These are phyloP conservation scores for Eulemur rubriventer DNA, from an alignment of 2,797 vertebrate species.

Conservation along the genomic window DNA sequence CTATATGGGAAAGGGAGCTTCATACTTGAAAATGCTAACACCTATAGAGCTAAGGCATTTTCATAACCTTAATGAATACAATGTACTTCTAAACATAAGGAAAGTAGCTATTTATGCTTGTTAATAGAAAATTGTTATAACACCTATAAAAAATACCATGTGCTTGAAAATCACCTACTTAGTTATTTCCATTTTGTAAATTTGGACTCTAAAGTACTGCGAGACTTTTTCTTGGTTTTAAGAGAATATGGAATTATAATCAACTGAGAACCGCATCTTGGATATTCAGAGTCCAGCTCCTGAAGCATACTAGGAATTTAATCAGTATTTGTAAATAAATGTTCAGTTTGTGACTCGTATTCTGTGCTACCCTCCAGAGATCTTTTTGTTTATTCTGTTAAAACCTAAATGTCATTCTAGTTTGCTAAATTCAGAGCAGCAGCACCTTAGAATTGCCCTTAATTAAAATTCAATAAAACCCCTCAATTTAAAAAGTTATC, in stretches of 20 bases:
- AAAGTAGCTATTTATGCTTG: neutral
- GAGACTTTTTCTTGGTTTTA: neutral
- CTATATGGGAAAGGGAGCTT: neutral
- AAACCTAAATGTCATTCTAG: conserved; percentile 58
- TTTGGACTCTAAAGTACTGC: neutral
- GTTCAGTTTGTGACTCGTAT: neutral
- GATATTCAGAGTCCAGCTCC: neutral
- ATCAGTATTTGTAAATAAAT: conserved; percentile 20
- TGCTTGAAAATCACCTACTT: neutral
- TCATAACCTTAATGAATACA: conserved; percentile 18
- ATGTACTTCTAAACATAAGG: neutral
- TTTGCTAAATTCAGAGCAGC: conserved; percentile 70
- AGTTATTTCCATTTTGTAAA: neutral
- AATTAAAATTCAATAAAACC: conserved; percentile 85
- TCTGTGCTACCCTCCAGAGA: neutral
- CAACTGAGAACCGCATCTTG: neutral
- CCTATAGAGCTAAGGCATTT: neutral
- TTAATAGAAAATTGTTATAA: neutral
- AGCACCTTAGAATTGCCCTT: conserved; percentile 76
- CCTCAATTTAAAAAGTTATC: conserved; percentile 79
- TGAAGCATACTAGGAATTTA: neutral
- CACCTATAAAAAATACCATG: neutral
- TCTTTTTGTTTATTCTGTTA: conserved; percentile 15
- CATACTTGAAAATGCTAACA: conserved; percentile 31
- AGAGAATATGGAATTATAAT: neutral